phyloP scores from a whole-genome alignment of 1,140 invertebrate species.

The Araneus ventricosus region DNA sequence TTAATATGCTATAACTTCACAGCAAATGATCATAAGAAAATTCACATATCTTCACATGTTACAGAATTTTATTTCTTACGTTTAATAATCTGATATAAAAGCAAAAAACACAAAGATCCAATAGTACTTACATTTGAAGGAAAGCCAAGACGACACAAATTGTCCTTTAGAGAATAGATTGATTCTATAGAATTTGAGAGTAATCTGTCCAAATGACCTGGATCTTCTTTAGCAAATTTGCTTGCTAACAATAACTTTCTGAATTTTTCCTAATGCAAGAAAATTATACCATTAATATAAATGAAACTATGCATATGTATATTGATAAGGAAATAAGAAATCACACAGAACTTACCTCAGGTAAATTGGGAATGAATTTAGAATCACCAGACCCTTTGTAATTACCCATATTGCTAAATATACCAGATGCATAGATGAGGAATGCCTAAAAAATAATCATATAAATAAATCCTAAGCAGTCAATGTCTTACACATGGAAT shows the following conservation, averaged over 20 bases:
- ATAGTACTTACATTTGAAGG: slow-evolving; percentile 84
- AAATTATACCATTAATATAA: neutral
- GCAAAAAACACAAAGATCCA: no score
- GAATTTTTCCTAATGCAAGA: slow-evolving; percentile 83
- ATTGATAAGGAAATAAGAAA: neutral
- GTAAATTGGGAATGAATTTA: slow-evolving; percentile 95
- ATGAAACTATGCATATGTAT: neutral
- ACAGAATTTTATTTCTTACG: no score
- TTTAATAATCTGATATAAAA: no score
- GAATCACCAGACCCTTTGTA: slow-evolving; percentile 95
- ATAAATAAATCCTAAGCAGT: no score
- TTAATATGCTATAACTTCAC: no score
- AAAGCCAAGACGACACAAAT: slow-evolving; percentile 88
- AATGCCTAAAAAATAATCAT: slow-evolving; percentile 85
- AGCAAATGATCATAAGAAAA: no score
- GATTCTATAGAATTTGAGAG: slow-evolving; percentile 85
- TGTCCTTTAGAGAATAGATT: slow-evolving; percentile 87
- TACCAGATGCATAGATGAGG: slow-evolving; percentile 90
- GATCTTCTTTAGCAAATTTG: slow-evolving; percentile 84
- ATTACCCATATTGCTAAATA: slow-evolving; percentile 94
- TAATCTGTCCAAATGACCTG: slow-evolving; percentile 79
- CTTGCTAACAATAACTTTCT: slow-evolving; percentile 86
- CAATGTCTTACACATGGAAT: no score
- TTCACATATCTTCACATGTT: no score
- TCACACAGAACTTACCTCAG: slow-evolving; percentile 79